A percentile compares a stretch with the other conserved stretches of the same genome.
phyloP scores from a whole-genome alignment of 2,113 vertebrate genomes.

The Panthera uncia region DNA sequence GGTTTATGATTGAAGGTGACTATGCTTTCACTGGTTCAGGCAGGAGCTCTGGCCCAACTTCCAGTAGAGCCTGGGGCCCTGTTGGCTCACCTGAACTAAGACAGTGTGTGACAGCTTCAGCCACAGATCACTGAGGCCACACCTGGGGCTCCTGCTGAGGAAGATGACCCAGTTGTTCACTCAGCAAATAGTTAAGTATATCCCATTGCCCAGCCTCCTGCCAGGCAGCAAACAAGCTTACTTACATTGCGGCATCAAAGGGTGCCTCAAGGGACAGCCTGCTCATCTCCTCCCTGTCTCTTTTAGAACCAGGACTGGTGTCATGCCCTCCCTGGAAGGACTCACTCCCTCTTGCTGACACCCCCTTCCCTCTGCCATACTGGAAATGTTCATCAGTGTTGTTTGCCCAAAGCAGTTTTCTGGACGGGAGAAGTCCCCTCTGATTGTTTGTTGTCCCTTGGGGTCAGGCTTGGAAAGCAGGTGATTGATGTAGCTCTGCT shows the following conservation, averaged over 20 bases:
- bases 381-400: neutral
- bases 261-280: neutral
- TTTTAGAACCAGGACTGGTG: neutral
- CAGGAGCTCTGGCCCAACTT: neutral
- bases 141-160: neutral
- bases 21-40: neutral
- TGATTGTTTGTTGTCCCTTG: neutral
- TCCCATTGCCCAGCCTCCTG: neutral
- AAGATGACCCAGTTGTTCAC: neutral
- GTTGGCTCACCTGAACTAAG: neutral
- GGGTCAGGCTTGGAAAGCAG: neutral
- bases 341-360: neutral
- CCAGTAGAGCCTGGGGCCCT: too few species aligned
- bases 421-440: neutral
- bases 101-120: neutral
- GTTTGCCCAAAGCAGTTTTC: neutral
- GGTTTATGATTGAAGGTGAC: neutral
- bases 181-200: neutral
- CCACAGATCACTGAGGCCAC: neutral
- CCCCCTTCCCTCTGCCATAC: neutral
- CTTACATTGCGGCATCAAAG: neutral
- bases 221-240: neutral
- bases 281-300: neutral
- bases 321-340: neutral
- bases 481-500: neutral